Conservation (phyloP, 2,113 vertebrate species). For the Lasiurus borealis region DNA sequence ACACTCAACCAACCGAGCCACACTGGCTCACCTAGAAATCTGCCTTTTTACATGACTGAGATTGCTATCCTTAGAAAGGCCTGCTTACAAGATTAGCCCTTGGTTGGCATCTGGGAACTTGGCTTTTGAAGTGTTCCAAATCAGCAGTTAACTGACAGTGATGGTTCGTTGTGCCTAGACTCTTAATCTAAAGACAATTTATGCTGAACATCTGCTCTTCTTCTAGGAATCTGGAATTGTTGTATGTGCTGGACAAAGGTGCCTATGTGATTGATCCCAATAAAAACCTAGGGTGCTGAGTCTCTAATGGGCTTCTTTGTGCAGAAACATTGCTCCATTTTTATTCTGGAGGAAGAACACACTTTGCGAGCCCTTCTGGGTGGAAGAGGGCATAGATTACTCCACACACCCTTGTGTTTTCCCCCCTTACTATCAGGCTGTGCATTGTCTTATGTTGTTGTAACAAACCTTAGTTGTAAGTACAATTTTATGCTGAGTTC, state of each 20-base stretch:
- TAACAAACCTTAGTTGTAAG: background rate
- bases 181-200: background rate
- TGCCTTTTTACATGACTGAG: background rate
- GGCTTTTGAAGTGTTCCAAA: background rate
- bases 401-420: background rate
- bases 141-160: background rate
- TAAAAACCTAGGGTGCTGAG: background rate
- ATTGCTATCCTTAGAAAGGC: background rate
- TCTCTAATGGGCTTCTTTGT: background rate
- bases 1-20: no score
- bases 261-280: background rate
- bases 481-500: background rate
- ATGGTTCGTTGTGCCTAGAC: background rate
- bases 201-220: slow-evolving; percentile 5
- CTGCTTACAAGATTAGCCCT: background rate
- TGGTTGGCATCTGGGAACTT: background rate
- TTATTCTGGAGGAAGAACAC: background rate
- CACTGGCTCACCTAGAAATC: background rate
- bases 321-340: background rate
- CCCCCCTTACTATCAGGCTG: background rate
- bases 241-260: background rate
- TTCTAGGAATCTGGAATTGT: slow-evolving; percentile 14
- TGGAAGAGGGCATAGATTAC: background rate
- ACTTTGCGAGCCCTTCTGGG: background rate
- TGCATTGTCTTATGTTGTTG: background rate